A percentile compares a stretch with the other conserved stretches of the same genome.
phyloP scores from a whole-genome alignment of 1,140 invertebrate species.

The Drosophila arizonae region DNA sequence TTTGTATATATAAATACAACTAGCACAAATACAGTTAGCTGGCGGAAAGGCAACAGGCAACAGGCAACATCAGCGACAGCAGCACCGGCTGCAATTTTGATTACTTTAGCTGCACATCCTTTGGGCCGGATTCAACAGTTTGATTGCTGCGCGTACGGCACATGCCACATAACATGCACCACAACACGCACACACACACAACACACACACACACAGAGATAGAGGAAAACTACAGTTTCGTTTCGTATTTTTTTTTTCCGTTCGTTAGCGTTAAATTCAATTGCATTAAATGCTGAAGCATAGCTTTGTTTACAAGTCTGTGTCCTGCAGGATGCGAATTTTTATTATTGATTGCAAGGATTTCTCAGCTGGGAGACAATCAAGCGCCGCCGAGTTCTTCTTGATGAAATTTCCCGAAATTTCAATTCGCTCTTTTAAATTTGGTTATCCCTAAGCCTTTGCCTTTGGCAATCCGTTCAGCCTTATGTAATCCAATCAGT shows the following conservation, averaged over 20 bases:
- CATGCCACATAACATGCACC: conserved; percentile 12
- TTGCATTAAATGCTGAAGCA: conserved; percentile 14
- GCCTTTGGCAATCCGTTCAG: not conserved
- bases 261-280: conserved; percentile 50
- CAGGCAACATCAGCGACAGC: conserved; percentile 28
- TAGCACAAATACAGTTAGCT: not conserved
- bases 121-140: conserved; percentile 62
- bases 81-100: conserved; percentile 49
- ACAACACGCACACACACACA: not conserved
- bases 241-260: conserved; percentile 13
- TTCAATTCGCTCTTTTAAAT: not conserved
- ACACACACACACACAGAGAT: conserved; percentile 8
- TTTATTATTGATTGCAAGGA: not conserved
- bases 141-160: conserved; percentile 52
- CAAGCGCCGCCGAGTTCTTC: not conserved
- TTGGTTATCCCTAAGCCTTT: not conserved
- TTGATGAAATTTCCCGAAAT: not conserved
- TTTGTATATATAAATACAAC: not conserved
- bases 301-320: conserved; percentile 4
- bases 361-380: conserved; percentile 20
- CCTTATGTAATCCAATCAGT: not conserved
- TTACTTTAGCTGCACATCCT: conserved; percentile 34
- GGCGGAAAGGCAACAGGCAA: not conserved
- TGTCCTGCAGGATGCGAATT: not conserved
- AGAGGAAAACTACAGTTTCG: not conserved